Base-by-base conservation (phyloP, 2,113 vertebrate species). In the Corythoichthys haematopterus region DNA sequence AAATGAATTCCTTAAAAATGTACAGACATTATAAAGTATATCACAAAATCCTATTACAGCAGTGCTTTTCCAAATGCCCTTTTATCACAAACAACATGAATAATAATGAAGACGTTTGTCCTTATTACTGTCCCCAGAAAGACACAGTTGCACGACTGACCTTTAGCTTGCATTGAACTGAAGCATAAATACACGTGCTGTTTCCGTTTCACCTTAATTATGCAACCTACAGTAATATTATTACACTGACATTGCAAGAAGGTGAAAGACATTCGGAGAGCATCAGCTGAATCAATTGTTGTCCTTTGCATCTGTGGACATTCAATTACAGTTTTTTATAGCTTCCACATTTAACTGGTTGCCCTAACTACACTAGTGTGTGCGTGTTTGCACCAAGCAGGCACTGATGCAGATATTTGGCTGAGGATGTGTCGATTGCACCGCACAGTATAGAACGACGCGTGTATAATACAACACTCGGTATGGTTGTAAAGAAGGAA, bases 401-500 rank as follows among this genome's bases (percentile, higher is more conserved):
- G 94, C 92, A 43, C 86, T 87, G 77, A 84, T 83, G 88, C 85
- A 83, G 84, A 81, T 81, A 77, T 91, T 88, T 91, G 92, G 93
- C 93, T 90, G 83, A 79, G 50, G 66, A 15, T 69, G 65, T 61
- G 84, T 76, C 70, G 62, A 80, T 36, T 65, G 69, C 73, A 69
- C 75, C 70, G 70, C 57, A 48, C 84, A 47, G 70, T 58, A 79
- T 68, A 71, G 72, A 72, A 58, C 52, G 52, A 77, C 51, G 62
- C 62, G 78, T 82, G 76, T 74, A 64, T 71, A 65, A 66, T 71
- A 80, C 74, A 75, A 84, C 70, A 76, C 78, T 65, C 84, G 74
- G 64, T 33, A 65, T 68, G 79, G 82, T 74, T 73, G 78, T 79
- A 76, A 85, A 74, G 71, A 50, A 65, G 45, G 82, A 83, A 82